Conservation (phyloP, 2,797 vertebrate species). For the Enteromius afrohamiltoni region DNA sequence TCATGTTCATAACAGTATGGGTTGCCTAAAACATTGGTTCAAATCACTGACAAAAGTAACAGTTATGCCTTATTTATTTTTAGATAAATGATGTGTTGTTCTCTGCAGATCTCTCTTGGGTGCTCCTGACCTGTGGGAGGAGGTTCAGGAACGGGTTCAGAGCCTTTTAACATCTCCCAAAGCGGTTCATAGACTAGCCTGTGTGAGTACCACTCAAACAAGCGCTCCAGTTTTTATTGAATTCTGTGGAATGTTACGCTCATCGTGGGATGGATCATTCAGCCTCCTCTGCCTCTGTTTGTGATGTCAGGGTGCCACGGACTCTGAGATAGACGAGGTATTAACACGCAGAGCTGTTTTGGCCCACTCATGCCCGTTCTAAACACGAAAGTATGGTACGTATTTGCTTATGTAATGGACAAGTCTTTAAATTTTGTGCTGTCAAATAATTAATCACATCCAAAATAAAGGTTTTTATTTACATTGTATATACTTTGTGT, state of each 20-base stretch:
- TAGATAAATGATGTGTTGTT: constrained; percentile 17
- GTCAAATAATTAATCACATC: too few species aligned
- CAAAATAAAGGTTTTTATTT: too few species aligned
- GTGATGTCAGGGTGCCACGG: constrained; percentile 70
- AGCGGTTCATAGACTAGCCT: constrained; percentile 72
- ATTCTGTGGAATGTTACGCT: not conserved
- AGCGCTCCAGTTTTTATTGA: not conserved
- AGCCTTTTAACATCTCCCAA: constrained; percentile 78
- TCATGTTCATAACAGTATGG: not conserved
- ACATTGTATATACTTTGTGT: too few species aligned
- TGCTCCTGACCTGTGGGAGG: constrained; percentile 74
- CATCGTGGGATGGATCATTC: not conserved
- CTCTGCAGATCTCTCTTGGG: constrained; percentile 65
- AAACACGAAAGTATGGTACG: constrained; percentile 35
- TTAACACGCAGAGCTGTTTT: constrained; percentile 70
- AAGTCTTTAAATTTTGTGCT: not conserved
- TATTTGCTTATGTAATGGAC: not conserved
- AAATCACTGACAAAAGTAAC: not conserved
- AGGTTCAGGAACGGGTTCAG: constrained; percentile 78
- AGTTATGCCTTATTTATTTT: not conserved
- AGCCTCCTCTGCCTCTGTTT: constrained; percentile 1
- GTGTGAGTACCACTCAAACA: constrained; percentile 70
- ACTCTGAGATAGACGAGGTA: constrained; percentile 73
- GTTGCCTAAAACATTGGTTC: not conserved
- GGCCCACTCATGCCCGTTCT: constrained; percentile 56